Percentiles rank a stretch among this genome's conserved stretches.
These are phyloP conservation scores for Sebastolobus altivelis DNA, from an alignment of 2,797 vertebrate genomes.

Conservation along the genomic window DNA sequence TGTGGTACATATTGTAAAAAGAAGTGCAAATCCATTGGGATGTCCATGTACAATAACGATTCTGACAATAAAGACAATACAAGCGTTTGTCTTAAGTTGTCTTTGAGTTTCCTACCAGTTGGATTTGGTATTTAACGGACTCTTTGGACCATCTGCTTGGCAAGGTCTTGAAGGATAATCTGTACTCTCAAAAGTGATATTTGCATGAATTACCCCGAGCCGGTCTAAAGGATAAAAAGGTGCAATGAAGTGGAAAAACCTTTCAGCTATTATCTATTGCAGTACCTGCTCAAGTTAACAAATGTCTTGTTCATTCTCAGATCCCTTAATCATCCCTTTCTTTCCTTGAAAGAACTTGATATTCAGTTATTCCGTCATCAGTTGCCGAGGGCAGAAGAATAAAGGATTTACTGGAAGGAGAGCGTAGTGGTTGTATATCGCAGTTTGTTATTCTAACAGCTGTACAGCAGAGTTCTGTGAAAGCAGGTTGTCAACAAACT, in stretches of 20 bases:
- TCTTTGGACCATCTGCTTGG: neutral
- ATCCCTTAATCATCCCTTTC: neutral
- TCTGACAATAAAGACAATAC: conserved; percentile 86
- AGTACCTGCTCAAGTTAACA: neutral
- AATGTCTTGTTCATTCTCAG: neutral
- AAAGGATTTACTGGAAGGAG: neutral
- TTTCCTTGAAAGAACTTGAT: neutral
- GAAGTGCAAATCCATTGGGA: conserved; percentile 81
- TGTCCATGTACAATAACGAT: conserved; percentile 86
- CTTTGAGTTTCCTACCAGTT: conserved; percentile 6
- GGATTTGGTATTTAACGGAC: neutral
- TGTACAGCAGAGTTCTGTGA: neutral
- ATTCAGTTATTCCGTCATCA: neutral
- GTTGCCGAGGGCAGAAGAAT: neutral
- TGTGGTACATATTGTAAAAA: conserved; percentile 90
- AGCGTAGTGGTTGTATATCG: neutral
- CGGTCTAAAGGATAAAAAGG: conserved; percentile 4
- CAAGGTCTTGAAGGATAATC: neutral
- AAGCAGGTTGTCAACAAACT: neutral
- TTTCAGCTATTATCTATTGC: neutral
- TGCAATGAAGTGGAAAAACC: conserved; percentile 8
- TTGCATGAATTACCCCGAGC: neutral
- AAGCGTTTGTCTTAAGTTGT: conserved; percentile 58
- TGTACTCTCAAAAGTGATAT: neutral
- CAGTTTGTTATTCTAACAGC: neutral